Evolutionary conservation across 2,797 vertebrate genomes (phyloP).

Genomic region (Syncerus caffer): DNA sequence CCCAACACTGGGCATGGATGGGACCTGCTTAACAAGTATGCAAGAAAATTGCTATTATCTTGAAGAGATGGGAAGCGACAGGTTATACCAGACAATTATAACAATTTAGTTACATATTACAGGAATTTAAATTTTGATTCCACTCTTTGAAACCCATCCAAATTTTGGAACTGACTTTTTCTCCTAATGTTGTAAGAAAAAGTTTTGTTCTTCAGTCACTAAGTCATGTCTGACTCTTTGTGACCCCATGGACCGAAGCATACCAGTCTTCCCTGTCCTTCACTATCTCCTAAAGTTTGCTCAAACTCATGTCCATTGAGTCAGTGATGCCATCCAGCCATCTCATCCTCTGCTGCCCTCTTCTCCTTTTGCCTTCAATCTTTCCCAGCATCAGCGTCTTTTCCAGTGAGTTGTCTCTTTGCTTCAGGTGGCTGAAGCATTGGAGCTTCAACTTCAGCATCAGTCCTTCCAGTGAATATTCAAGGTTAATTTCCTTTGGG

Average conservation of each 20-base stretch:
- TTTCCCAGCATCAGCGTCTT: background rate
- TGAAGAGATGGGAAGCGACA: background rate
- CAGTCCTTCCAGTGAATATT: background rate
- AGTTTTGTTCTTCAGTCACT: background rate
- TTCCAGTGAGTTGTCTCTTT: background rate
- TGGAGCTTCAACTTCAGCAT: background rate
- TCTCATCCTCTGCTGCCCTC: background rate
- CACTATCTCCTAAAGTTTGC: background rate
- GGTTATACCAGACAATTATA: background rate
- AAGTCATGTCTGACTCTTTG: background rate
- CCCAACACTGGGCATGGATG: background rate
- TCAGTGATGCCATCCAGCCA: background rate
- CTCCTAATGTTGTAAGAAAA: background rate
- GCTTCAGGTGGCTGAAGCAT: background rate
- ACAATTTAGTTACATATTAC: background rate
- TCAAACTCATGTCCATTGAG: background rate
- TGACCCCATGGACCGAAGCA: background rate
- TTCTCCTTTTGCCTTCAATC: background rate
- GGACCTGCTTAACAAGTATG: background rate
- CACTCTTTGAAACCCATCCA: background rate
- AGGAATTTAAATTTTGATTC: background rate
- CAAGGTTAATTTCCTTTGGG: background rate
- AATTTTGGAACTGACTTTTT: background rate
- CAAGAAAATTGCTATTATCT: background rate
- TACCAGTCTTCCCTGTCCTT: background rate